Evolutionary conservation across 2,888 invertebrate species (phyloP).

Genomic region (Rhorus exstirpatorius): DNA sequence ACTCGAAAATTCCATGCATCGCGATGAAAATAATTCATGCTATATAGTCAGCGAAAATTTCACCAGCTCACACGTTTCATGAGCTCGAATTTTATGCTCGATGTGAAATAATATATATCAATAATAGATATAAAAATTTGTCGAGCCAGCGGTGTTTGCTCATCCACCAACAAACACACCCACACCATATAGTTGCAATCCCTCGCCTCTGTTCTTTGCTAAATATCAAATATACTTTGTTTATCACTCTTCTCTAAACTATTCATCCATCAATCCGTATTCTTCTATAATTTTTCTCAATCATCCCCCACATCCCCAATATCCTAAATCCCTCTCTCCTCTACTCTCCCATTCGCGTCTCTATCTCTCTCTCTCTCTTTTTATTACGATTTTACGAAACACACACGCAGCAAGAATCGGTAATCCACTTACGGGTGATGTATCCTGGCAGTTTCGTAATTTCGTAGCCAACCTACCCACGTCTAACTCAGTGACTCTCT

Average conservation of each 20-base stretch:
- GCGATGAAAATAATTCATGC: slow-evolving; percentile 66
- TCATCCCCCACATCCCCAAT: slow-evolving; percentile 13
- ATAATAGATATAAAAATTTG: slow-evolving; percentile 22
- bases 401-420: slow-evolving; percentile 48
- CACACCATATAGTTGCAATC: too few species aligned
- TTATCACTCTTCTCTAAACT: slow-evolving; percentile 9
- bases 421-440: slow-evolving; percentile 64
- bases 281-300: slow-evolving; percentile 20
- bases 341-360: neutral
- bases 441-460: slow-evolving; percentile 63
- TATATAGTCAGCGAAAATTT: slow-evolving; percentile 48
- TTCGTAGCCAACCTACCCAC: slow-evolving; percentile 47
- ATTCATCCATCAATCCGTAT: slow-evolving; percentile 43
- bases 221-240: slow-evolving; percentile 39
- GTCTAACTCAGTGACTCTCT: neutral
- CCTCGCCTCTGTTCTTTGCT: neutral
- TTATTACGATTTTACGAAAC: slow-evolving; percentile 38
- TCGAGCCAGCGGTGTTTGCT: neutral
- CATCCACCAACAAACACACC: too few species aligned
- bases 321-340: neutral
- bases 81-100: slow-evolving; percentile 14
- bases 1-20: slow-evolving; percentile 46
- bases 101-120: slow-evolving; percentile 45
- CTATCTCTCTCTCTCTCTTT: slow-evolving; percentile 9
- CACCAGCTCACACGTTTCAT: slow-evolving; percentile 24